A percentile compares a stretch with the other conserved stretches of the same genome.
Conservation (phyloP, 2,888 invertebrate species). For the Drosophila stalkeri region DNA sequence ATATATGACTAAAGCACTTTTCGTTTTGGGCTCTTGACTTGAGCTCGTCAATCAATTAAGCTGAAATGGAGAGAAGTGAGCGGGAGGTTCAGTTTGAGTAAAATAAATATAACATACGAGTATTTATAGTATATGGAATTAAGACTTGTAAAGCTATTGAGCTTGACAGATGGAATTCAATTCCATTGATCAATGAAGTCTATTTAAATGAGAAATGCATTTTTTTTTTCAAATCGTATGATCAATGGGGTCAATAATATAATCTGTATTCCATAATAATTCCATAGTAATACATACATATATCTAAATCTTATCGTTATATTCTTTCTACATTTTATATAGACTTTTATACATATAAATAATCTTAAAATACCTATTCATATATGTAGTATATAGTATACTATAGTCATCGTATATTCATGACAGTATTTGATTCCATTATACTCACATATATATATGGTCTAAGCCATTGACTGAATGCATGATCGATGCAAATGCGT, state of each 20-base stretch:
- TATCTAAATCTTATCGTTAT: no score
- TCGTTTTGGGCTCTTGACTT: constrained; percentile 37
- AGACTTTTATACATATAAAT: not conserved
- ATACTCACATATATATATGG: no score
- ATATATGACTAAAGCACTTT: constrained; percentile 37
- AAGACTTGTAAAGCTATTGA: not conserved
- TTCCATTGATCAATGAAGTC: not conserved
- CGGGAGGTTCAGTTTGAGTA: not conserved
- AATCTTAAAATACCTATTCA: not conserved
- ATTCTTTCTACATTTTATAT: no score
- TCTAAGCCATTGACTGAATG: constrained; percentile 13
- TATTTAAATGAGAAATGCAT: not conserved
- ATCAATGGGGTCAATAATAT: not conserved
- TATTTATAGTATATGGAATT: not conserved
- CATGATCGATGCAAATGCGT: constrained; percentile 24
- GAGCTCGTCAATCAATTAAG: constrained; percentile 21
- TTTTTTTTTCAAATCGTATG: not conserved
- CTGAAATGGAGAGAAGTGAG: not conserved
- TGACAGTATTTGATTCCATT: not conserved
- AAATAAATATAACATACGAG: not conserved
- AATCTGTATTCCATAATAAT: no score
- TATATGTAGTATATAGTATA: not conserved
- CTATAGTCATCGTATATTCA: not conserved
- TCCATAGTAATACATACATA: no score
- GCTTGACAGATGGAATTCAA: not conserved